These are phyloP conservation scores for Pollicipes pollicipes DNA, from an alignment of 1,140 invertebrate species.

Conservation along the genomic window DNA sequence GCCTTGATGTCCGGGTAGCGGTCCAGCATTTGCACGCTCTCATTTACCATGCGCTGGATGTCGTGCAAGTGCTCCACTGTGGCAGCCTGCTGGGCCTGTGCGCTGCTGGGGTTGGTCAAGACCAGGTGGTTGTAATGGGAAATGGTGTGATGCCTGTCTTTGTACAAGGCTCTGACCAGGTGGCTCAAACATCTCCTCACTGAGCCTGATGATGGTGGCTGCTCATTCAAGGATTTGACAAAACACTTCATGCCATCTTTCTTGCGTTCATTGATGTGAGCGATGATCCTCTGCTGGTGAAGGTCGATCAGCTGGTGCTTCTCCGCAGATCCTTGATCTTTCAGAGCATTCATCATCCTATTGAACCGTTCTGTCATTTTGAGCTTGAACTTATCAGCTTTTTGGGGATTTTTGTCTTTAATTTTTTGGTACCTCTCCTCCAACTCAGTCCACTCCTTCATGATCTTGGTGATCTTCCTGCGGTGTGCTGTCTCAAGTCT, in stretches of 20 bases:
- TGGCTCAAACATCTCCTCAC: constrained; percentile 86
- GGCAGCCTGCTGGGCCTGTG: constrained; percentile 64
- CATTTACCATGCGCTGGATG: constrained; percentile 80
- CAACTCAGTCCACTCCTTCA: constrained; percentile 97
- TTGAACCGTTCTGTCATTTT: constrained; percentile 93
- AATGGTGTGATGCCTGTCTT: constrained; percentile 87
- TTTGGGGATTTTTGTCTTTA: constrained; percentile 66
- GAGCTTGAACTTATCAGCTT: constrained; percentile 88
- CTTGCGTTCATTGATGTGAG: constrained; percentile 85
- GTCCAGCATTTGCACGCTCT: neutral
- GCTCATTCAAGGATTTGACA: constrained; percentile 70
- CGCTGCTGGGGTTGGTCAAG: constrained; percentile 60
- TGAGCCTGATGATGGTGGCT: constrained; percentile 16
- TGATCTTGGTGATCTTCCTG: constrained; percentile 72
- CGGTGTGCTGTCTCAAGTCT: constrained; percentile 80
- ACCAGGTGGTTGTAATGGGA: constrained; percentile 83
- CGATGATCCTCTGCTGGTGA: constrained; percentile 82
- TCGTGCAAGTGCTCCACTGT: constrained; percentile 68
- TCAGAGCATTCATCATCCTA: constrained; percentile 74
- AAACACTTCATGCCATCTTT: constrained; percentile 88
- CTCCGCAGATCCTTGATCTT: constrained; percentile 87
- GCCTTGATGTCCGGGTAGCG: neutral
- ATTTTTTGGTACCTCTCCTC: constrained; percentile 93
- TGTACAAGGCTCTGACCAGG: constrained; percentile 69
- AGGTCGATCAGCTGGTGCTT: constrained; percentile 87